phyloP scores from a whole-genome alignment of 2,113 vertebrate genomes.

The Pheucticus melanocephalus region DNA sequence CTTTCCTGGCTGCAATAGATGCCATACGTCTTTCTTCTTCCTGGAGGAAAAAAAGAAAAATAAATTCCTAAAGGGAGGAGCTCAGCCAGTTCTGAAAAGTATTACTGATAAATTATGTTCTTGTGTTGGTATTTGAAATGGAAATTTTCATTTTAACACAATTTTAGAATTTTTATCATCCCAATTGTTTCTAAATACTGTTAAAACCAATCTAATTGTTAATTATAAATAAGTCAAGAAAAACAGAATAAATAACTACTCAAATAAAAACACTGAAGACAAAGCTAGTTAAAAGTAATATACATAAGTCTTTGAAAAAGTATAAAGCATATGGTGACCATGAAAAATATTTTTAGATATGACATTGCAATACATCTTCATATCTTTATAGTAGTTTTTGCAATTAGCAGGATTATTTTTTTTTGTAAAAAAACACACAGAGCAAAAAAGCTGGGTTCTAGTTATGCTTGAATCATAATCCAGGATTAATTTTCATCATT shows the following conservation, averaged over 20 bases:
- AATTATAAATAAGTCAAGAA: neutral
- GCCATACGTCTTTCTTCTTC: slow-evolving; percentile 98
- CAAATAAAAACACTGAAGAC: neutral
- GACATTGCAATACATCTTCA: neutral
- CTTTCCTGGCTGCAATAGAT: slow-evolving; percentile 88
- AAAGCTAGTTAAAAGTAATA: neutral
- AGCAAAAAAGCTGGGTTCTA: neutral
- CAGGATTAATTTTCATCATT: neutral
- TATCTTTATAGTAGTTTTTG: neutral
- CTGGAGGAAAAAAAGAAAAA: slow-evolving; percentile 60
- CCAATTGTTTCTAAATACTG: neutral
- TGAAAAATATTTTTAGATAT: neutral
- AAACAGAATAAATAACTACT: neutral
- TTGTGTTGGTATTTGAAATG: neutral
- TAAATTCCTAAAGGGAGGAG: neutral
- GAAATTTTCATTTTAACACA: neutral
- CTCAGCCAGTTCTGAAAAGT: neutral
- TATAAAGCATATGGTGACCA: neutral
- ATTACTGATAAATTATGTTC: neutral
- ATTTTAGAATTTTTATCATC: neutral
- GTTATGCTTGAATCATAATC: neutral
- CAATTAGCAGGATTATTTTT: neutral
- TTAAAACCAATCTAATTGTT: neutral
- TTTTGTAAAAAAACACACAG: neutral
- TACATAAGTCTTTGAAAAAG: neutral